These are phyloP conservation scores for Parus major DNA, from an alignment of 2,113 vertebrate genomes.

Conservation along the genomic window DNA sequence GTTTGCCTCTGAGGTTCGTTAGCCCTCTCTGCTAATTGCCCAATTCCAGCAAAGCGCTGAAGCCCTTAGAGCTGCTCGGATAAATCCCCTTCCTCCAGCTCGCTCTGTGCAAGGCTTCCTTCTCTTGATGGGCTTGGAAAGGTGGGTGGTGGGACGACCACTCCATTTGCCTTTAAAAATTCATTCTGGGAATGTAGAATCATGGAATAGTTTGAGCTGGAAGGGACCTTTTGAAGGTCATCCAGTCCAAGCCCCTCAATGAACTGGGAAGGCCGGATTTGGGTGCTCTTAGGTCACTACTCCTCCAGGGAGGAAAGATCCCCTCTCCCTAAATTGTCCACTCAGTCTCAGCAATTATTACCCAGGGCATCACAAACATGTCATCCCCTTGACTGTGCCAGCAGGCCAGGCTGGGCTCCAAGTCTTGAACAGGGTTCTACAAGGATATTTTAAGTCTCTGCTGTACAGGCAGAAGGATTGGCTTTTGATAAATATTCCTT, in stretches of 20 bases:
- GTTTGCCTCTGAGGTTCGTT: background rate
- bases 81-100: background rate
- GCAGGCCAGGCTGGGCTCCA: background rate
- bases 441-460: background rate
- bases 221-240: background rate
- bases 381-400: background rate
- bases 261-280: background rate
- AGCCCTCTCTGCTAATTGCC: background rate
- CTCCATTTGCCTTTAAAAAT: background rate
- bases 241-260: background rate
- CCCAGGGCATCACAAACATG: rapidly evolving
- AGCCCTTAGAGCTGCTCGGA: background rate
- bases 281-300: rapidly evolving
- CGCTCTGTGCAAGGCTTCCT: rapidly evolving
- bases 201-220: background rate
- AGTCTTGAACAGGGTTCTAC: background rate
- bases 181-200: background rate
- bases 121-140: too few relatives aligned
- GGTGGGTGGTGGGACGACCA: background rate
- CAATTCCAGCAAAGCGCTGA: background rate
- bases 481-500: background rate
- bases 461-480: background rate
- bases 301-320: background rate
- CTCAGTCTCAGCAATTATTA: background rate
- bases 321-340: background rate